Evolutionary conservation across 2,888 invertebrate species (phyloP), one percentile per base, ranked within the genome.

Genomic region (Halictus ligatus): DNA sequence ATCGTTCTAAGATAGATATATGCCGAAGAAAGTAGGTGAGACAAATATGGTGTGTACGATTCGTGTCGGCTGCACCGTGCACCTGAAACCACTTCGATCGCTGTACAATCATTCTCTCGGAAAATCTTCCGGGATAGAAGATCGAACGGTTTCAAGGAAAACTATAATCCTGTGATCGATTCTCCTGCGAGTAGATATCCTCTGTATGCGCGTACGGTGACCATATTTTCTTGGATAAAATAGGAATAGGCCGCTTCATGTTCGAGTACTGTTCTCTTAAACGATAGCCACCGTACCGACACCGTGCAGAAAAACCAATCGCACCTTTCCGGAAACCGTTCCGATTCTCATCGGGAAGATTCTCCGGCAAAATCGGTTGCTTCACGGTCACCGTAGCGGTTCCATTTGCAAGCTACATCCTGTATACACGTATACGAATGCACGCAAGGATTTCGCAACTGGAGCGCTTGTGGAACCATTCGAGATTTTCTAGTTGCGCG

Each of bases 1-100:
- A 86, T 78, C 81, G 75, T 85, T 82, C 84, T 87, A 84, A 85
- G 85, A 85, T 76, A 83, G 80, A 84, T 71, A 85, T 71, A 71
- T 78, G 80, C 87, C 84, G 75, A 87, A 81, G 72, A 84, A 82
- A 83, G 78, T 69, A 77, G 80, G 78, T 82, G 85, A 79, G 69
- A 87, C 71, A 84, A 84, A 83, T 78, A 75, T 86, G 81, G 50
- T 71, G 71, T 73, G 75, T 48, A 48, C n/a, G 43, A 15, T 64
- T 15, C 18, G 18, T 35, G 64, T 35, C 6, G 18, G 18, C 15
- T 18, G 29, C 64, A 29, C 13, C 15, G 13, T 29, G 64, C 64
- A 18, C 29, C 3, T 35, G 64, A 15, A 8, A 29, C 64, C 64
- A 18, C 18, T 35, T 64, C 64, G 3, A 29, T 54, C 54, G n/a